Base-by-base conservation (phyloP, 1,140 invertebrate genomes). In the Atopsyche davidsoni region DNA sequence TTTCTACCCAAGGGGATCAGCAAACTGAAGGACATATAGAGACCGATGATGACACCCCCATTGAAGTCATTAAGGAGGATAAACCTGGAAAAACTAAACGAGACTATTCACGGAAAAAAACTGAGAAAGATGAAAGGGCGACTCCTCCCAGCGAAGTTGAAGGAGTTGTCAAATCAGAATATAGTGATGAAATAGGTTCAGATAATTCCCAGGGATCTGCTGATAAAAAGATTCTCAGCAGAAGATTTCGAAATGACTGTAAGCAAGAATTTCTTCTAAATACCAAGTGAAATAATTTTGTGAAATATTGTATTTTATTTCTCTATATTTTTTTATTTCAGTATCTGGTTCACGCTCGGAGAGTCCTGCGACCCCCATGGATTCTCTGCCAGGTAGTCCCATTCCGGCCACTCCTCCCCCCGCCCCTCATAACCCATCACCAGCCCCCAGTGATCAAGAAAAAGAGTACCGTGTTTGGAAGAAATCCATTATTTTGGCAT, bases 401-500 rank as follows among this genome's bases (percentile, higher is more conserved):
- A 66, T 66, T 4, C 69, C 69, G 23, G 25, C 39, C 22, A 67
- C 66, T 35, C 48, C 57, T 28, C 54, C 49, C 14, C 40, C 45
- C 25, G 64, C 4, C 67, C 67, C 79, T 57, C 80, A 76, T 43
- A 74, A 75, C 42, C 74, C 79, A 1, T 64, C 60, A 40, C 53
- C 55, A 11, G 62, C 66, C 24, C 66, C 64, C 2, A 67, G 62
- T 46, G 75, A 77, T 36, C 79, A 80, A 28, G 79, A 80, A 40
- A 64, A 74, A 2, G 86, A 91, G 40, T 85, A 88, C 53, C 73
- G 84, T 19, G 79, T 84, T 25, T 94, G 92, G 85, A 93, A 92
- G 67, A 96, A 95, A 66, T 86, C 90, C 11, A 86, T 96, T 38
- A 81, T 92, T 76, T 66, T 91, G 4, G 84, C 93, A 2, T 92